Base-by-base conservation (phyloP, 2,888 invertebrate species). In the Oscheius sp. region DNA sequence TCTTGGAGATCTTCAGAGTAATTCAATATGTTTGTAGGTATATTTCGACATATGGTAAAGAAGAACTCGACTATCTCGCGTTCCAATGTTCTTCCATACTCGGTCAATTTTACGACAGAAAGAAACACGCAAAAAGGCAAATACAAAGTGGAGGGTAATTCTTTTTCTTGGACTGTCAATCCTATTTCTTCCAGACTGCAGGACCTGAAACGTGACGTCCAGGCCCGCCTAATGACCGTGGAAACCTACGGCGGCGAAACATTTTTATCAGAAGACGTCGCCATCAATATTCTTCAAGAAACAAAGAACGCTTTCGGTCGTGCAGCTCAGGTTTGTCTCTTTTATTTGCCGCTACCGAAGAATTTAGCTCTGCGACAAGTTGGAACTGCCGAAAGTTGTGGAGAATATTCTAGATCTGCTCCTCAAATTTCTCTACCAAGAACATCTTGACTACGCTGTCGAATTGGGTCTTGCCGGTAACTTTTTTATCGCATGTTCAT, bases 161-260 rank as follows among this genome's bases (percentile, higher is more conserved):
- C 33, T 62, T 63, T 4, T 63, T 29, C 55, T 47, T 62, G 3
- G n/a, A 35, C 32, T 32, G 4, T 29, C 29, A 60, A 35, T 50
- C n/a, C 29, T 48, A 50, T 50, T 37, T 48, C 11, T 32, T 59
- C 74, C 79, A 94, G 94, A 58, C 94, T 97, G 87, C 95, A 96
- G 91, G 98, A 97, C 88, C 91, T 98, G 33, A 92, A 95, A 4
- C 92, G 97, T 65, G 97, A 98, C 89, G 91, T 98, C 78, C 96
- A 97, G 91, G 96, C 96, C 0, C 94, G 95, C 11, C 94, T 98
- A 82, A 95, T 96, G 2, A 94, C 94, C 3, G 95, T 96, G 59
- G 97, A 97, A 90, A 95, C 96, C 90, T 96, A 95, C 89, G 96
- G 96, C 1, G 97, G 85, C 58, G 97, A 99, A 91, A 98, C 96